phyloP scores from a whole-genome alignment of 2,797 vertebrate species.

The Paratrypauchen microcephalus region DNA sequence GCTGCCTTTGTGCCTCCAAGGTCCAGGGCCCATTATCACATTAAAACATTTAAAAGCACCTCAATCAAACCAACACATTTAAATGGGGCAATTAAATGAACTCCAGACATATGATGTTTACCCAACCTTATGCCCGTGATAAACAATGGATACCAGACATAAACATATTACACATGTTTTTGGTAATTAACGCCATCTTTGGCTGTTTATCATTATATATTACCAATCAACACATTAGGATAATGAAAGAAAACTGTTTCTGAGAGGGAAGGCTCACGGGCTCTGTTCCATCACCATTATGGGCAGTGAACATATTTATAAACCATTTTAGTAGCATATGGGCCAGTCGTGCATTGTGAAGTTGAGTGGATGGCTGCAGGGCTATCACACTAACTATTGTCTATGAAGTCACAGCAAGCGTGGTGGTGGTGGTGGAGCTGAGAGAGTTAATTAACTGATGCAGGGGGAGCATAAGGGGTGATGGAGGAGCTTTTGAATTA shows the following conservation, averaged over 20 bases:
- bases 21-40: constrained; percentile 29
- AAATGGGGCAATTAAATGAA: constrained; percentile 28
- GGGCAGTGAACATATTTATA: constrained; percentile 33
- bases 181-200: constrained; percentile 58
- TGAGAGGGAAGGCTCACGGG: constrained; percentile 33
- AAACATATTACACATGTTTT: constrained; percentile 54
- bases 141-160: constrained; percentile 24
- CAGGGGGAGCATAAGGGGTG: constrained; percentile 58
- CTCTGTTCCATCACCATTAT: constrained; percentile 17
- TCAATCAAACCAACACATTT: constrained; percentile 47
- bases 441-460: constrained; percentile 69
- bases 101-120: constrained; percentile 30
- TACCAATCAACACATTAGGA: constrained; percentile 45
- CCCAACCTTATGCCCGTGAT: constrained; percentile 27
- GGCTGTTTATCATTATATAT: constrained; percentile 51
- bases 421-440: constrained; percentile 37
- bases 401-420: constrained; percentile 21
- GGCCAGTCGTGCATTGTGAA: constrained; percentile 54
- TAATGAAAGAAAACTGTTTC: constrained; percentile 47
- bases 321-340: constrained; percentile 61
- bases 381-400: constrained; percentile 42
- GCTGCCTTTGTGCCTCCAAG: constrained; percentile 31
- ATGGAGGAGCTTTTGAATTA: constrained; percentile 74
- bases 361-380: constrained; percentile 38
- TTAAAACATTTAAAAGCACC: constrained; percentile 26